A percentile compares a stretch with the other conserved stretches of the same genome.
These are phyloP conservation scores for Microtus montanus DNA, from an alignment of 2,113 vertebrate genomes.

Conservation along the genomic window DNA sequence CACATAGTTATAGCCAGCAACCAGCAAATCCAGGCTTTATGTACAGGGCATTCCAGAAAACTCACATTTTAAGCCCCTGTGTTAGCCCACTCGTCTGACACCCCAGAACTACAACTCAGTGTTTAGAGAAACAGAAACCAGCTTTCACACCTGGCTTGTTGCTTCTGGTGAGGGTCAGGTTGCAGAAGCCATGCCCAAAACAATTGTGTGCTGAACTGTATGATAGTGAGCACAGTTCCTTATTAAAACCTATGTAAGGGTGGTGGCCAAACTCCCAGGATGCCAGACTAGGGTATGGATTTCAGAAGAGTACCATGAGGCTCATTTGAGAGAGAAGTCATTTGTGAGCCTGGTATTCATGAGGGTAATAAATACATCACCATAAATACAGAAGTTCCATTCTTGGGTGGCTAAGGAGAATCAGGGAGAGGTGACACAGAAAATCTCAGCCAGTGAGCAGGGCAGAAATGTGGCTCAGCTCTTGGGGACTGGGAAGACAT, in stretches of 20 bases:
- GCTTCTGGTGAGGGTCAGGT: background rate
- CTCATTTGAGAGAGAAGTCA: background rate
- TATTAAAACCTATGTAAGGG: background rate
- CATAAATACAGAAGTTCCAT: background rate
- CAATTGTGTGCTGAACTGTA: background rate
- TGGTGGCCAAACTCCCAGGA: background rate
- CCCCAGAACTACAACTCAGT: background rate
- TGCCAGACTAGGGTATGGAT: background rate
- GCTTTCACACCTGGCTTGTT: background rate
- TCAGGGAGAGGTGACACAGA: fast-evolving
- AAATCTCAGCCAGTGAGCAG: background rate
- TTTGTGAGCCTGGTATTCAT: no score
- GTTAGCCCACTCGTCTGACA: background rate
- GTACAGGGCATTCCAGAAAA: background rate
- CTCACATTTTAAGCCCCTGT: background rate
- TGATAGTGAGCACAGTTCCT: background rate
- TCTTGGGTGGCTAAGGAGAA: background rate
- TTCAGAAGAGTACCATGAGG: background rate
- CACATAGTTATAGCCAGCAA: background rate
- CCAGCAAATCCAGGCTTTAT: background rate
- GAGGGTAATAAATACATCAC: fast-evolving
- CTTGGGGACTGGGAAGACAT: fast-evolving
- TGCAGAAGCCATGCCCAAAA: background rate
- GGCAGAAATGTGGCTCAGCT: background rate
- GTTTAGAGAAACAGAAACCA: background rate